Evolutionary conservation across 2,888 invertebrate genomes (phyloP), one percentile per base, ranked within the genome.

Genomic region (Coleophora flavipennella): DNA sequence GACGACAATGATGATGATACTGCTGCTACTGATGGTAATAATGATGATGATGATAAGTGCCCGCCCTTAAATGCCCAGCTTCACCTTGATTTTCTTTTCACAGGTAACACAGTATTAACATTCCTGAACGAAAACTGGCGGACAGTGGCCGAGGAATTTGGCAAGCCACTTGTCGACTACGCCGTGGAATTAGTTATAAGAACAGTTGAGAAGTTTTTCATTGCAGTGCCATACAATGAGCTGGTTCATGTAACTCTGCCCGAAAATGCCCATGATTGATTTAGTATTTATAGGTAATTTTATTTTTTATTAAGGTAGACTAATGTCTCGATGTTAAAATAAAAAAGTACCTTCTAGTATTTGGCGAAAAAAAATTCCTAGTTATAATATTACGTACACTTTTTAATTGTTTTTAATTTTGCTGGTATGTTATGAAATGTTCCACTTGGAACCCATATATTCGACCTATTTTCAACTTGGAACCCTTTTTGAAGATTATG

Each of bases 101-200:
- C 62, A 83, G 84, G 84, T 65, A 42, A 53, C 1, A 67, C 83
- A 26, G 80, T 83, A 0, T 46, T 81, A 27, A 32, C 34, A 8
- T 83, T 84, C 51, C 51, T 84, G 1, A 84, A 84, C 40, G 72
- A 78, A 7, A 79, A 83, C 45, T 81, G 84, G 84, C 61, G 55
- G 36, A 59, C 62, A 1, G 75, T 83, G 0, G 71, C 78, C 0
- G 71, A 74, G 41, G 83, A 83, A 47, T 84, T 84, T 10, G 84
- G 84, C 1, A 79, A 79, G 46, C 84, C 83, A 0, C 69, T 84
- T 1, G 70, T 83, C 1, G 83, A 84, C 43, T 81, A 81, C 39
- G 67, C 80, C 1, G 78, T 80, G 2, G 79, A 78, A 0, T 46
- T 81, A 41, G 77, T 75, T 2, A 40, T 81, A 9, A 69, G 42